phyloP scores from a whole-genome alignment of 2,888 invertebrate species.

The Athalia cordata region DNA sequence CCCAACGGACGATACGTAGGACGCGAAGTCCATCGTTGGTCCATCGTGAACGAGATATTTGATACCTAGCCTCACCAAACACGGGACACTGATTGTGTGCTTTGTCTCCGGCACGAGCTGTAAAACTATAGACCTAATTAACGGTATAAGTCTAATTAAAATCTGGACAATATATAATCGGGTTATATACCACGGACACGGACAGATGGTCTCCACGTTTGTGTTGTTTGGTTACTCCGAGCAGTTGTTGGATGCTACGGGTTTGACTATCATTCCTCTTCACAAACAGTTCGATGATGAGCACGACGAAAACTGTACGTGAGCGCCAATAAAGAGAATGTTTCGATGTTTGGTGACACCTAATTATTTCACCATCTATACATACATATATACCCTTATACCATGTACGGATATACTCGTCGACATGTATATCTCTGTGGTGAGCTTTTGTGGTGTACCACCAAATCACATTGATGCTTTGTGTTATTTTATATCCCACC shows the following conservation, averaged over 20 bases:
- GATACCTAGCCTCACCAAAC: slow-evolving; percentile 46
- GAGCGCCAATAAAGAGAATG: slow-evolving; percentile 54
- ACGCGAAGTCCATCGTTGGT: not conserved
- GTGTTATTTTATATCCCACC: slow-evolving; percentile 42
- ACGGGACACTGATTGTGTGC: slow-evolving; percentile 47
- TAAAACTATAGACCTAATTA: slow-evolving; percentile 49
- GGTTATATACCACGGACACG: slow-evolving; percentile 20
- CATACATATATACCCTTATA: not conserved
- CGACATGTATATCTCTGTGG: not conserved
- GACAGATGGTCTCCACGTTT: slow-evolving; percentile 42
- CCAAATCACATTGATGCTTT: slow-evolving; percentile 6
- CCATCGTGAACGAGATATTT: slow-evolving; percentile 47
- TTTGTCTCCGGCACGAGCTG: slow-evolving; percentile 43
- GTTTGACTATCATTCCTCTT: slow-evolving; percentile 43
- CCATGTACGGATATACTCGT: no score
- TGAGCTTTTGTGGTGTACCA: slow-evolving; percentile 35
- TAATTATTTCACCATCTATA: slow-evolving; percentile 58
- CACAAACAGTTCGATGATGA: slow-evolving; percentile 10
- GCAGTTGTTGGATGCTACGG: slow-evolving; percentile 46
- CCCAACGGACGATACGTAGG: slow-evolving; percentile 38
- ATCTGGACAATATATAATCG: slow-evolving; percentile 45
- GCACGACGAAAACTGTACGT: not conserved
- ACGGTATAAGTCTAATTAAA: slow-evolving; percentile 47
- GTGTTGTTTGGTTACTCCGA: slow-evolving; percentile 42
- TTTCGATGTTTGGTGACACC: slow-evolving; percentile 58